phyloP scores from a whole-genome alignment of 2,888 invertebrate species.

The Ectemnius lituratus region DNA sequence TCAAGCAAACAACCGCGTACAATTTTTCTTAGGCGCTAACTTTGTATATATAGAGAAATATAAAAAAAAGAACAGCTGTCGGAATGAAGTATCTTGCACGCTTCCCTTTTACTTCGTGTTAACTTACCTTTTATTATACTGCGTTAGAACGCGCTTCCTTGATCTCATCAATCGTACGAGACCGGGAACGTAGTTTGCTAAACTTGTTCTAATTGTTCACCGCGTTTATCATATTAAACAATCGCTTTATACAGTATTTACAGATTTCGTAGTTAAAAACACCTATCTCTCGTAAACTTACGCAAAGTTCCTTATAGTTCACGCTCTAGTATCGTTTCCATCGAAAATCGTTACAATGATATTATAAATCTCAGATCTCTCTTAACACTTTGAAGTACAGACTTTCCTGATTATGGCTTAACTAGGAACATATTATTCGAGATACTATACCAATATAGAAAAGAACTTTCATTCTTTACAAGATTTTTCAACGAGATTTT shows the following conservation, averaged over 20 bases:
- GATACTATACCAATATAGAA: slow-evolving; percentile 30
- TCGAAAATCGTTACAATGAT: no score
- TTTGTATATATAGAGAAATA: slow-evolving; percentile 33
- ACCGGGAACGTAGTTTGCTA: slow-evolving; percentile 64
- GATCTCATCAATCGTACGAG: slow-evolving; percentile 29
- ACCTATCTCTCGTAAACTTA: slow-evolving; percentile 48
- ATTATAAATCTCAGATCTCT: no score
- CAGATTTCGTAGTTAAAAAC: slow-evolving; percentile 64
- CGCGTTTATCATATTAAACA: slow-evolving; percentile 70
- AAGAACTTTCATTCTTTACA: slow-evolving; percentile 17
- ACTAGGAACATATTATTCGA: slow-evolving; percentile 50
- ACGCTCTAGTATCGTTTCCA: no score
- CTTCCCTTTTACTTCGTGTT: no score
- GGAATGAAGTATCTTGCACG: no score
- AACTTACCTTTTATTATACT: no score
- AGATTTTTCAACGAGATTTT: neutral
- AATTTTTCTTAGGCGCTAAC: slow-evolving; percentile 47
- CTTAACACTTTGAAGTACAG: neutral
- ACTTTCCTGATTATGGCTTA: slow-evolving; percentile 25
- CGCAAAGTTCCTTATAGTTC: neutral
- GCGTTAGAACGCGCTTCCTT: neutral
- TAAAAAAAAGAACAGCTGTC: slow-evolving; percentile 7
- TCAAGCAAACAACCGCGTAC: slow-evolving; percentile 59
- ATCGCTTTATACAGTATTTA: slow-evolving; percentile 76
- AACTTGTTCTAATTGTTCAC: slow-evolving; percentile 62